These are phyloP conservation scores for Philotrypesis tridentata DNA, from an alignment of 1,140 invertebrate species.

Conservation along the genomic window DNA sequence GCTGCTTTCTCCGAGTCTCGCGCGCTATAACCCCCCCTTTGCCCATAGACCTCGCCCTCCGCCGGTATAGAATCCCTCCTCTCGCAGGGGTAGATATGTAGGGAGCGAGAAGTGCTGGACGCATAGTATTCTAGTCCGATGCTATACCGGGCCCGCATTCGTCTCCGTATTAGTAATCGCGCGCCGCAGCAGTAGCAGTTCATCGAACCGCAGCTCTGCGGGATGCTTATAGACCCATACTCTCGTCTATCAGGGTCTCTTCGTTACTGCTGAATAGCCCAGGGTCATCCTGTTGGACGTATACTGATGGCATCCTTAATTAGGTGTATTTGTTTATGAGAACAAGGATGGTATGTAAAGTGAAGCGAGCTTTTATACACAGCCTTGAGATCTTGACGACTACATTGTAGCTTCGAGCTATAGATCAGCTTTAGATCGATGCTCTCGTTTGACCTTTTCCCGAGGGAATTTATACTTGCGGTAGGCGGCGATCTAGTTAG, in stretches of 20 bases:
- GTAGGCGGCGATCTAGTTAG: no score
- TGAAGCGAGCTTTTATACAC: background rate
- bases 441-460: no score
- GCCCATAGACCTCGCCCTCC: background rate
- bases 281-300: constrained; percentile 2
- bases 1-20: background rate
- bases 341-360: background rate
- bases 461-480: no score
- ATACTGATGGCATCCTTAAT: background rate
- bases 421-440: no score
- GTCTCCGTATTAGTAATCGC: constrained; percentile 23
- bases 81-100: background rate
- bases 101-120: background rate
- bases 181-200: background rate
- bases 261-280: background rate
- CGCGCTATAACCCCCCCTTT: no score
- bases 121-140: background rate
- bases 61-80: background rate
- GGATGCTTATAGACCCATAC: background rate
- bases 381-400: no score
- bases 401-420: background rate
- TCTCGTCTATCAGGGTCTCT: background rate
- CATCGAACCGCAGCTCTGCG: constrained; percentile 5
- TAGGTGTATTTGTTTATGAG: constrained; percentile 10
- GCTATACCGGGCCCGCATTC: background rate